Evolutionary conservation across 2,797 vertebrate species (phyloP).

Genomic region (Sebastes baramenuke): DNA sequence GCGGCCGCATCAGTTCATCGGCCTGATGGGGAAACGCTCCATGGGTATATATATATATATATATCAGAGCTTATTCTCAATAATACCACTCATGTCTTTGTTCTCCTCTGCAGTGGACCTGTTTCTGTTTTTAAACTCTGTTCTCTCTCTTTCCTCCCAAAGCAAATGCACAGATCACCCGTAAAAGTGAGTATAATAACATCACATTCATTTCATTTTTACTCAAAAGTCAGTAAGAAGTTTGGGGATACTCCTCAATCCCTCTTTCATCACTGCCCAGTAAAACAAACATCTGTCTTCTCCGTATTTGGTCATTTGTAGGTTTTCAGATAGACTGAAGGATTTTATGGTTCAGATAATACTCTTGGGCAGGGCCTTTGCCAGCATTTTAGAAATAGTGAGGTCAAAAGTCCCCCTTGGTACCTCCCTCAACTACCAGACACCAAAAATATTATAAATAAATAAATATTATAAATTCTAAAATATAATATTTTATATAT

Average conservation of each 20-base stretch:
- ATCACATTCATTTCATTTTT: background rate
- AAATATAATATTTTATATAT: no score
- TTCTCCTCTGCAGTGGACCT: background rate
- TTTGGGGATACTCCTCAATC: background rate
- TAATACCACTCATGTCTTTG: rapidly evolving
- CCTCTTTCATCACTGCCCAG: background rate
- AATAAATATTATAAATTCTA: no score
- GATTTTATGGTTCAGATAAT: background rate
- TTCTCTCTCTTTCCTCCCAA: conserved; percentile 7
- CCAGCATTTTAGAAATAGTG: background rate
- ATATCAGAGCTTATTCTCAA: background rate
- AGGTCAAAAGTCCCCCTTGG: background rate
- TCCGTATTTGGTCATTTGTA: background rate
- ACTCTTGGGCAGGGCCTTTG: background rate
- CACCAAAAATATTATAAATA: background rate
- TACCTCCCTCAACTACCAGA: background rate
- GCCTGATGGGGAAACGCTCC: conserved; percentile 96
- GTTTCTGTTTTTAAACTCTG: background rate
- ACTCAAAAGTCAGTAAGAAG: no score
- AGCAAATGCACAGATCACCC: conserved; percentile 86
- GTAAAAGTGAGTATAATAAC: conserved; percentile 83
- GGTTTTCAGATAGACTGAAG: background rate
- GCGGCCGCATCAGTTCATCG: conserved; percentile 93
- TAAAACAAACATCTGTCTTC: background rate
- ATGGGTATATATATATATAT: conserved; percentile 79